Evolutionary conservation across 30 jellyfish, hydroid and myxozoan species (phyloP).

Genomic region (Cassiopea andromeda): DNA sequence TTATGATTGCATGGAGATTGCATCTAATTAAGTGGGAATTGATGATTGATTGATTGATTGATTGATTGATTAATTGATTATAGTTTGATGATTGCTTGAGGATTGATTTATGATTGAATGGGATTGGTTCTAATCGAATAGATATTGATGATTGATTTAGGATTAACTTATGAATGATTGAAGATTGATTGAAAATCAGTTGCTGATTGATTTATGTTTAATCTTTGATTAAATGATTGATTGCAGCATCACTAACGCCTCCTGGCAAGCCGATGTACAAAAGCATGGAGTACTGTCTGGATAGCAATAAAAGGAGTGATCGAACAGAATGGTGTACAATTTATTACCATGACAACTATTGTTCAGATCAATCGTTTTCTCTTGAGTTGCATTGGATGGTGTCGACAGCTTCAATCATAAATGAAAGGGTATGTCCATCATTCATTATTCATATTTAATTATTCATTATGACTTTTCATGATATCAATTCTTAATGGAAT

Average conservation of each 20-base stretch:
- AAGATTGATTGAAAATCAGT: neutral
- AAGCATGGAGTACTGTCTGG: constrained; percentile 81
- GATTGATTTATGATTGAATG: no score
- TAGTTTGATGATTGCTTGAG: no score
- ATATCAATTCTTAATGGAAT: no score
- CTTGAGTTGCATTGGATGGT: constrained; percentile 95
- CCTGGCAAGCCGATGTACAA: constrained; percentile 69
- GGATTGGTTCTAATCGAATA: no score
- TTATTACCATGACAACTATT: constrained; percentile 80
- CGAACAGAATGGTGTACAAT: constrained; percentile 94
- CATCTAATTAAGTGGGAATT: neutral
- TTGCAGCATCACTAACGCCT: constrained; percentile 28
- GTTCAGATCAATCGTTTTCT: constrained; percentile 88
- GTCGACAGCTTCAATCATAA: constrained; percentile 86
- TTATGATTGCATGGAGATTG: neutral
- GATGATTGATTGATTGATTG: neutral
- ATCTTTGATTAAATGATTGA: neutral
- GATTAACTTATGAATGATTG: neutral
- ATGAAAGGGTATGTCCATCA: constrained; percentile 55
- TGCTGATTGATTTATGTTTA: neutral
- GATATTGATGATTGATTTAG: no score
- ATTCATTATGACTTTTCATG: neutral
- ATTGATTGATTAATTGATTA: neutral
- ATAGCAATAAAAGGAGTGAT: constrained; percentile 73
- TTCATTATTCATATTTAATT: neutral